phyloP scores from a whole-genome alignment of 2,113 vertebrate genomes.

The Gracilinanus agilis region DNA sequence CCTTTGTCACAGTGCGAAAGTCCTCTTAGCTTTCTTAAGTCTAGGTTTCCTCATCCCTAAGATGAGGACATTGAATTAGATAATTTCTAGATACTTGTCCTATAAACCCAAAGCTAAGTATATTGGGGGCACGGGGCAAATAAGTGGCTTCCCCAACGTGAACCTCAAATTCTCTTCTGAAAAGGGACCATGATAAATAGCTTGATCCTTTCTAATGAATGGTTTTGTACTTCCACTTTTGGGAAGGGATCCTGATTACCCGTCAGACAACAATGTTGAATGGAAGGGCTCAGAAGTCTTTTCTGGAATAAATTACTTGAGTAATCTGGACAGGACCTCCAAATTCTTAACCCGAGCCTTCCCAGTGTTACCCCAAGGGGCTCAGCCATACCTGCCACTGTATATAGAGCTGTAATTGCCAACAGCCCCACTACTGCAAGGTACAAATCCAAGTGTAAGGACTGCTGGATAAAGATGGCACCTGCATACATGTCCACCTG shows the following conservation, averaged over 20 bases:
- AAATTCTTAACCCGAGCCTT: not conserved
- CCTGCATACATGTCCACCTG: slow-evolving; percentile 99
- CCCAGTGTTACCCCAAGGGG: not conserved
- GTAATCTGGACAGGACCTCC: not conserved
- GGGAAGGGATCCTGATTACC: not conserved
- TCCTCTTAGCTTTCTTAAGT: not conserved
- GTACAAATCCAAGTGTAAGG: slow-evolving; percentile 94
- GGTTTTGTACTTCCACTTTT: not conserved
- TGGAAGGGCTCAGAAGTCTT: not conserved
- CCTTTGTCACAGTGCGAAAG: too few species aligned
- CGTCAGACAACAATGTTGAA: not conserved
- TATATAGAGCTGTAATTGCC: slow-evolving; percentile 94
- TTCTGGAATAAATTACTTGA: not conserved
- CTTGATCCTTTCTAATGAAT: not conserved
- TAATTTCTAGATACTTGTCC: not conserved
- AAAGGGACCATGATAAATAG: not conserved
- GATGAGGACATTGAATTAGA: not conserved
- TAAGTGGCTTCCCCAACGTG: not conserved
- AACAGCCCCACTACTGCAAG: slow-evolving; percentile 88
- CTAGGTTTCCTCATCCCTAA: not conserved
- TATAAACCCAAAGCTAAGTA: not conserved
- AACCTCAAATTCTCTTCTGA: not conserved
- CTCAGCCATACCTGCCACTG: slow-evolving; percentile 88
- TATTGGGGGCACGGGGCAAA: not conserved
- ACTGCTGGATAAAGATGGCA: slow-evolving; percentile 97